Conservation (phyloP, 2,113 vertebrate genomes). For the Brachyhypopomus occidentalis region DNA sequence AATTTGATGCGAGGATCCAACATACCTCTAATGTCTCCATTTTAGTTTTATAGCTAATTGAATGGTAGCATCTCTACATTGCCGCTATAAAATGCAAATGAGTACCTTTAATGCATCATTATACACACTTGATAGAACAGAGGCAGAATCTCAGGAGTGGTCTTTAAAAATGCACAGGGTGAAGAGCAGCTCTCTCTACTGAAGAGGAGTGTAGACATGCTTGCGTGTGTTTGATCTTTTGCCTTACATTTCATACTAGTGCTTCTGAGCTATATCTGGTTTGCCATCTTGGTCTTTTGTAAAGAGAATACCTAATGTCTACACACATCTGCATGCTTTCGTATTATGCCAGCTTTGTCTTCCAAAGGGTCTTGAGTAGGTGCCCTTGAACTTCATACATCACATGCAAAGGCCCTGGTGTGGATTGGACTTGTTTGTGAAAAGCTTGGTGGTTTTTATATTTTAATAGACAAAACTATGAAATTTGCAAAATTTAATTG, state of each 20-base stretch:
- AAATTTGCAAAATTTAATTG: too few relatives aligned
- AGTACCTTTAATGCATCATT: slow-evolving; percentile 12
- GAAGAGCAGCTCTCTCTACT: slow-evolving; percentile 12
- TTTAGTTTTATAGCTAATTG: neutral
- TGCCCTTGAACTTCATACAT: neutral
- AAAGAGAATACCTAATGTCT: slow-evolving; percentile 58
- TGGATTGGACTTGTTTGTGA: neutral
- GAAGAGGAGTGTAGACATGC: slow-evolving; percentile 24
- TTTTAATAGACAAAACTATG: too few relatives aligned
- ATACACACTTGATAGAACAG: neutral
- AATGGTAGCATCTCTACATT: neutral
- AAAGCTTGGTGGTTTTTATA: too few relatives aligned
- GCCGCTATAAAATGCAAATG: neutral
- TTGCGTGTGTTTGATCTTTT: slow-evolving; percentile 29
- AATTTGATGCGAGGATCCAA: neutral
- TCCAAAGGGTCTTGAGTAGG: neutral
- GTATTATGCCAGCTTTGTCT: neutral
- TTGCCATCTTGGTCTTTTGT: slow-evolving; percentile 27
- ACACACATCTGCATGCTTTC: neutral
- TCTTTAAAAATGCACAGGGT: slow-evolving; percentile 31
- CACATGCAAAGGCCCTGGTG: neutral
- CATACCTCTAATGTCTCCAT: neutral
- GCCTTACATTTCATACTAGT: slow-evolving; percentile 25
- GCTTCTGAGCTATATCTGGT: slow-evolving; percentile 24
- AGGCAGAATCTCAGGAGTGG: neutral